Base-by-base conservation (phyloP, 2,888 invertebrate genomes). In the Atethmia centrago region DNA sequence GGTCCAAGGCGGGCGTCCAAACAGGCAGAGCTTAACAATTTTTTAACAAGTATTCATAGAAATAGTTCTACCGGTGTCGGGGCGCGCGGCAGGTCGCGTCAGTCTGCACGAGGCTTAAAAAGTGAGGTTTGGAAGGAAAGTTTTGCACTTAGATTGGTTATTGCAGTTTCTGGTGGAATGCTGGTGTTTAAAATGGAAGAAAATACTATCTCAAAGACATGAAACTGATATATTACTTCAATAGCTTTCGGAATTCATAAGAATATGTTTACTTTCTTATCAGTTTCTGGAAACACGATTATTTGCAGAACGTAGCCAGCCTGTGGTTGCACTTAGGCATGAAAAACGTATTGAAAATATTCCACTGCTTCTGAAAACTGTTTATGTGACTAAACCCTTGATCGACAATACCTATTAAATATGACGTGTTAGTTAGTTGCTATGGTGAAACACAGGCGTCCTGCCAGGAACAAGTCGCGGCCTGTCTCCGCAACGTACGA, bases 351-450 rank as follows among this genome's bases (percentile, higher is more conserved):
- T 53, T 40, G 45, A 47, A 10, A 73, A 64, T 51, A 51, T 45
- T 51, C 47, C 42, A 40, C 75, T 25, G 4, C 40, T 82, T 82
- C 68, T 42, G 42, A 53, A 71, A 72, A 68, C 47, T 55, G 59
- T 61, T 56, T 10, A 10, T 31, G 36, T 83, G 80, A 83, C 67
- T 68, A 74, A 65, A 21, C 42, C n/a, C 51, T 59, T 67, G 40
- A n/a, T 59, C 14, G 36, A 45, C 59, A 65, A 70, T 73, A 61
- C 53, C n/a, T 74, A 80, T 28, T 45, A 0, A n/a, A n/a, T n/a
- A 63, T 82, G 83, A 70, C 69, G 74, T 51, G 64, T 58, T 53
- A 31, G 72, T 82, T 78, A 31, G 72, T 82, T 78, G 31, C 83
- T 64, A 80, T 83, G 74, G 55, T 47, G 74, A 74, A 79, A 56